phyloP scores from a whole-genome alignment of 2,113 vertebrate species.

The Hyaena hyaena region DNA sequence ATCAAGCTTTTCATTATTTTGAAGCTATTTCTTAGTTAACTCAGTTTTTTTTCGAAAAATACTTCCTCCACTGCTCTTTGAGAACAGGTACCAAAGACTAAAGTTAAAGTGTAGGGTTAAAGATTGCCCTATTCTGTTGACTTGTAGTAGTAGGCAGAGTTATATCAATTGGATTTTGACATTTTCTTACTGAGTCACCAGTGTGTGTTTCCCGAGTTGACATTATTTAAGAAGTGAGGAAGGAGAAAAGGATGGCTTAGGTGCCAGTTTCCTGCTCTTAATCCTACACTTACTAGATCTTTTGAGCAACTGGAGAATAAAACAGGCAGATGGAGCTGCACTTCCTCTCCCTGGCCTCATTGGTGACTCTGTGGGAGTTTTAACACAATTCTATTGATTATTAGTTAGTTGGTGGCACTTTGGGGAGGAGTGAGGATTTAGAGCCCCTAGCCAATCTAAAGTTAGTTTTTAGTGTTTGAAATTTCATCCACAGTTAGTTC shows the following conservation, averaged over 20 bases:
- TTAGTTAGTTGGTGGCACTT: constrained; percentile 39
- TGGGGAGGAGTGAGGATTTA: neutral
- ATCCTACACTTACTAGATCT: neutral
- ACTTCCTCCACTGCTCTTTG: neutral
- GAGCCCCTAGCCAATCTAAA: neutral
- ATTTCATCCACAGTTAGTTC: neutral
- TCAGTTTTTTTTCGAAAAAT: constrained; percentile 24
- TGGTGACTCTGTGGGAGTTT: constrained; percentile 14
- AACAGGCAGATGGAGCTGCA: constrained; percentile 14
- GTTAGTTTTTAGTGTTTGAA: constrained; percentile 31
- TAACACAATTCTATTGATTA: neutral
- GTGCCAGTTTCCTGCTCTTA: constrained; percentile 47
- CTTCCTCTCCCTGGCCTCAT: neutral
- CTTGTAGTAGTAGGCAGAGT: neutral
- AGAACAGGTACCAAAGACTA: neutral
- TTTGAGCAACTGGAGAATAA: neutral
- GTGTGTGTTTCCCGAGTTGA: constrained; percentile 40
- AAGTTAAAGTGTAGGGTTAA: constrained; percentile 32
- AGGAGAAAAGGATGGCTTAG: constrained; percentile 28
- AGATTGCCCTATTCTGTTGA: neutral
- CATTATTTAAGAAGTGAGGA: constrained; percentile 21
- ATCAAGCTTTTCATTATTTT: constrained; percentile 33
- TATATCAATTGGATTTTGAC: constrained; percentile 38
- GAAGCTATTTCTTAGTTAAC: constrained; percentile 34
- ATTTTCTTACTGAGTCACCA: constrained; percentile 51